Evolutionary conservation across 1,140 invertebrate genomes (phyloP).

Genomic region (Meloidogyne hapla): DNA sequence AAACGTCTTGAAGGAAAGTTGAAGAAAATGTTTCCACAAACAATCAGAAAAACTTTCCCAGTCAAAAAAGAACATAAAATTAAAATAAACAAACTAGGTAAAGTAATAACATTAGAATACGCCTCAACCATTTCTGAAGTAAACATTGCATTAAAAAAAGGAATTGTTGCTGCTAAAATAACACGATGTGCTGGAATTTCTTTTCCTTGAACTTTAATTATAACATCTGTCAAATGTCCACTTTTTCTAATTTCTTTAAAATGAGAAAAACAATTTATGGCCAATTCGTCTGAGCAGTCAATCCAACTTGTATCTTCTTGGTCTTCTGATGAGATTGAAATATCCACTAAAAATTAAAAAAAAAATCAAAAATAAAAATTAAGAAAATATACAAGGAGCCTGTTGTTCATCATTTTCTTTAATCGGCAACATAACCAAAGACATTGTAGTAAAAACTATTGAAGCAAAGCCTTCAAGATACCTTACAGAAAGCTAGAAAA

Average conservation of each 20-base stretch:
- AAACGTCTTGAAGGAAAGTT: not conserved
- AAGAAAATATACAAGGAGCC: not conserved
- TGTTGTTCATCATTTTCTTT: not conserved
- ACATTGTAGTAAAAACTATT: not conserved
- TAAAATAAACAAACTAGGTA: slow-evolving; percentile 18
- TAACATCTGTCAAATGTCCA: slow-evolving; percentile 44
- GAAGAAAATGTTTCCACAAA: slow-evolving; percentile 26
- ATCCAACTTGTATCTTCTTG: slow-evolving; percentile 27
- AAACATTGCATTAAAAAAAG: slow-evolving; percentile 89
- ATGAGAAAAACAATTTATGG: slow-evolving; percentile 31
- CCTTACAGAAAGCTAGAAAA: too few relatives aligned
- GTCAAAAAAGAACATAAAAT: not conserved
- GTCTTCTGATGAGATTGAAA: slow-evolving; percentile 21
- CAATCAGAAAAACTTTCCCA: slow-evolving; percentile 72
- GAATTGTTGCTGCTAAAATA: slow-evolving; percentile 81
- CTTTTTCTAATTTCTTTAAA: slow-evolving; percentile 31
- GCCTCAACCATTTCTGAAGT: slow-evolving; percentile 83
- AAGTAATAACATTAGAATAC: slow-evolving; percentile 77
- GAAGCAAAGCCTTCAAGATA: too few relatives aligned
- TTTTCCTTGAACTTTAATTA: slow-evolving; percentile 70
- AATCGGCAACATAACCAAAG: not conserved
- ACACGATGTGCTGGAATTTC: slow-evolving; percentile 80
- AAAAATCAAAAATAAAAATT: not conserved
- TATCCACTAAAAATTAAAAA: not conserved
- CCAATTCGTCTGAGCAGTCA: slow-evolving; percentile 36